Base-by-base conservation (phyloP, 1,140 invertebrate species). In the Thaumetopoea pityocampa region DNA sequence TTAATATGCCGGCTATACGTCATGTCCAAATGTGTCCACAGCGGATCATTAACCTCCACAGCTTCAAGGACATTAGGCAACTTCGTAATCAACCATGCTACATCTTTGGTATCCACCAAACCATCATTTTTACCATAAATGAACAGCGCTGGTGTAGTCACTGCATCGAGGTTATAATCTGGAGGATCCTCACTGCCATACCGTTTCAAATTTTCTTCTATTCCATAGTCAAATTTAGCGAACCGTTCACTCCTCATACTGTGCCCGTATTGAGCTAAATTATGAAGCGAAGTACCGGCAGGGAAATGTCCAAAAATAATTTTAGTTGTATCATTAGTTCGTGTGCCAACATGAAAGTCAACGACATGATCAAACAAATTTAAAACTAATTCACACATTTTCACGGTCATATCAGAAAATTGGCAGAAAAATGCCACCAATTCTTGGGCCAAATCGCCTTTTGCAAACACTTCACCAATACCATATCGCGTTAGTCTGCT, bases 251-350 rank as follows among this genome's bases (percentile, higher is more conserved):
- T 46, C 1, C 17, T 36, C 54, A 87, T 82, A 12, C 69, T 82
- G 60, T 91, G 90, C 1, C 87, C 81, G 43, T 86, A 90, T 52
- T 90, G 87, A 15, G 90, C 80, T 3, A 95, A 73, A 51, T 92
- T 92, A 45, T 89, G 87, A 0, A 88, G 85, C 0, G 92, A 94
- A 1, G 92, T 89, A 1, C 93, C 92, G 11, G 91, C 90, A 0
- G 93, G 93, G 44, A 90, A 90, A 54, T 94, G 92, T 6, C 86
- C 85, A 14, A 91, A 64, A 14, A 67, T 12, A 0, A 32, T 22
- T 3, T 28, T 37, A 0, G 57, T 15, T 1, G 71, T 71, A 2
- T 65, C 34, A 8, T 55, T 52, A 0, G 44, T 47, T 9, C 74
- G 61, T 1, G 71, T 72, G 1, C 56, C 61, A 2, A 61, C 54